Conservation (phyloP, 2,113 vertebrate genomes). For the Galemys pyrenaicus region DNA sequence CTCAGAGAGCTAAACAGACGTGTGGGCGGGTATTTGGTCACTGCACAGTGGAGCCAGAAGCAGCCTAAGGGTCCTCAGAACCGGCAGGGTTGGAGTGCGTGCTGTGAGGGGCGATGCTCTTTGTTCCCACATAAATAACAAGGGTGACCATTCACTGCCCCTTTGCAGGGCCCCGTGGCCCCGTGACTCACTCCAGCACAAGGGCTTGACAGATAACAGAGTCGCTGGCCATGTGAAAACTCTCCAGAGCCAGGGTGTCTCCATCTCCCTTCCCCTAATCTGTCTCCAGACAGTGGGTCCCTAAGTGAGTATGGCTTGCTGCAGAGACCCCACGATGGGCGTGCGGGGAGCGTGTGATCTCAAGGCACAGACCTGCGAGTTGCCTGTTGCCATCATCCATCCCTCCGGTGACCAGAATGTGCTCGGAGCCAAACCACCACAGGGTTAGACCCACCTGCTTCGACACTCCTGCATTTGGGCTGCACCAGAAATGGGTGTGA, state of each 20-base stretch:
- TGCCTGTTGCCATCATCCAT: neutral
- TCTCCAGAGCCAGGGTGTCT: neutral
- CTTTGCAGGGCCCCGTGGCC: neutral
- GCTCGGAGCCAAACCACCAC: neutral
- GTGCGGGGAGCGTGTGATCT: neutral
- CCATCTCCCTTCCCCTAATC: neutral
- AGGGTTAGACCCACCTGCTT: neutral
- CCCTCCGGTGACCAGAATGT: neutral
- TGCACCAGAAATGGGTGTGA: slow-evolving; percentile 47
- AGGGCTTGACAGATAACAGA: neutral
- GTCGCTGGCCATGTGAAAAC: fast-evolving
- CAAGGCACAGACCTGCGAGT: neutral
- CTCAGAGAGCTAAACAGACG: neutral
- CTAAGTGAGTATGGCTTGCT: neutral
- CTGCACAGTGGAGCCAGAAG: neutral
- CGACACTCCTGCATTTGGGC: neutral
- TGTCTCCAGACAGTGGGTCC: neutral
- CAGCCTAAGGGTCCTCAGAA: neutral
- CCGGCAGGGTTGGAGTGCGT: neutral
- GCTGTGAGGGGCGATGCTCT: neutral
- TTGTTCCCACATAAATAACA: fast-evolving
- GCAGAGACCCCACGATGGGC: neutral
- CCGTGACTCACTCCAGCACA: neutral
- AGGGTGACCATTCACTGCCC: no score
- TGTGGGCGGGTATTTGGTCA: neutral